Evolutionary conservation across 2,797 vertebrate genomes (phyloP).

Genomic region (Thunnus albacares): DNA sequence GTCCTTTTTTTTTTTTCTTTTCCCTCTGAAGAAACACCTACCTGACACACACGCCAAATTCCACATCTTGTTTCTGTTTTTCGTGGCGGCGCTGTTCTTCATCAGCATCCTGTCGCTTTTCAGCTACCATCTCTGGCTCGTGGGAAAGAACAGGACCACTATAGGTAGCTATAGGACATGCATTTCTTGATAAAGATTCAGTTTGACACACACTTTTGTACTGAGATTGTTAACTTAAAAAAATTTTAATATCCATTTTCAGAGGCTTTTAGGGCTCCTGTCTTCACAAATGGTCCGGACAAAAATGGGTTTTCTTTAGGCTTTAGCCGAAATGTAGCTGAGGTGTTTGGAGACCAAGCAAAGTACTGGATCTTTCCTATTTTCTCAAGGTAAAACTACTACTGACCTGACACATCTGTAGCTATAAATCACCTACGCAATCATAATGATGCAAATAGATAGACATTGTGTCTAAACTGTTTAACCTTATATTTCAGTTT

Average conservation of each 20-base stretch:
- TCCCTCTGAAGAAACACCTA: slow-evolving; percentile 88
- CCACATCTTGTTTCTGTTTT: slow-evolving; percentile 97
- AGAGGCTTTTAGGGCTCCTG: slow-evolving; percentile 96
- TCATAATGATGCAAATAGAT: background rate
- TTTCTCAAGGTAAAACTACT: slow-evolving; percentile 90
- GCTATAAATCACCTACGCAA: background rate
- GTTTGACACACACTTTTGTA: background rate
- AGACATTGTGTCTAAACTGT: background rate
- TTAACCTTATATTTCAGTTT: background rate
- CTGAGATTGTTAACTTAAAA: background rate
- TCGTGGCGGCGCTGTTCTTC: slow-evolving; percentile 97
- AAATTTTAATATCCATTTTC: slow-evolving; percentile 21
- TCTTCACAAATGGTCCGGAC: slow-evolving; percentile 93
- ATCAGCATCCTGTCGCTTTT: slow-evolving; percentile 96
- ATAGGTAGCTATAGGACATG: slow-evolving; percentile 87
- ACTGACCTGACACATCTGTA: background rate
- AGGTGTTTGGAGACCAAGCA: slow-evolving; percentile 94
- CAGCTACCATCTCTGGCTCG: slow-evolving; percentile 96
- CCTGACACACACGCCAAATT: slow-evolving; percentile 93
- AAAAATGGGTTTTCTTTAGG: slow-evolving; percentile 97
- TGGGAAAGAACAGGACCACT: slow-evolving; percentile 97
- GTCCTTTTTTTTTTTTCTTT: slow-evolving; percentile 19
- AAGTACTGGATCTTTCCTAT: slow-evolving; percentile 93
- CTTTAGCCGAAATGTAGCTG: slow-evolving; percentile 89
- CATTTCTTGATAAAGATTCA: background rate